Conservation (phyloP, 2,113 vertebrate species). For the Alces alces region DNA sequence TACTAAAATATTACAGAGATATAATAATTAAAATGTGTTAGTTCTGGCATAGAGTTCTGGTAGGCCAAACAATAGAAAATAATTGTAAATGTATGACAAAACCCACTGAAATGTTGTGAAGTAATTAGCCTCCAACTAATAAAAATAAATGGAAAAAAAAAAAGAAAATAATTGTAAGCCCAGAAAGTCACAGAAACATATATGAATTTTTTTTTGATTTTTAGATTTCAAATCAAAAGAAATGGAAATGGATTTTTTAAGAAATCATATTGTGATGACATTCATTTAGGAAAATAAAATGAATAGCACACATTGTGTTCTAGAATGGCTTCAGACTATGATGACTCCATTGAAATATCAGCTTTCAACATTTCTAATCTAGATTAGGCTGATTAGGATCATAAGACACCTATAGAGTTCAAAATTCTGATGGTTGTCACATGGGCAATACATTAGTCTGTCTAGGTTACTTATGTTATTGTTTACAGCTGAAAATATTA, state of each 20-base stretch:
- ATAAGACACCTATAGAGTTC: background rate
- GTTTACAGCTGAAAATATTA: background rate
- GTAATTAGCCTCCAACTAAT: no score
- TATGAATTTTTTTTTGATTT: background rate
- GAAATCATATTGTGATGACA: background rate
- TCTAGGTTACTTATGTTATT: background rate
- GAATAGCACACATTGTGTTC: background rate
- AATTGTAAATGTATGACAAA: no score
- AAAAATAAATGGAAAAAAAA: no score
- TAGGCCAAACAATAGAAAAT: background rate
- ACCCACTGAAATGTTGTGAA: no score
- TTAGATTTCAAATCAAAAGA: background rate
- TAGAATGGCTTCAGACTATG: background rate
- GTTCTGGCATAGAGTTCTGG: background rate
- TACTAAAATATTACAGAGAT: background rate
- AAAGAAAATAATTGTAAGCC: background rate
- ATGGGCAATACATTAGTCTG: background rate
- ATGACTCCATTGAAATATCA: background rate
- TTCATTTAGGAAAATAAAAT: background rate
- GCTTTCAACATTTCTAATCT: background rate
- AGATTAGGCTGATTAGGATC: background rate
- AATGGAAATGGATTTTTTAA: background rate
- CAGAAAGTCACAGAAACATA: background rate
- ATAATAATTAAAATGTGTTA: background rate
- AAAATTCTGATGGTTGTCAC: background rate